Evolutionary conservation across 2,113 vertebrate genomes (phyloP).

Genomic region (Azemiops feae): DNA sequence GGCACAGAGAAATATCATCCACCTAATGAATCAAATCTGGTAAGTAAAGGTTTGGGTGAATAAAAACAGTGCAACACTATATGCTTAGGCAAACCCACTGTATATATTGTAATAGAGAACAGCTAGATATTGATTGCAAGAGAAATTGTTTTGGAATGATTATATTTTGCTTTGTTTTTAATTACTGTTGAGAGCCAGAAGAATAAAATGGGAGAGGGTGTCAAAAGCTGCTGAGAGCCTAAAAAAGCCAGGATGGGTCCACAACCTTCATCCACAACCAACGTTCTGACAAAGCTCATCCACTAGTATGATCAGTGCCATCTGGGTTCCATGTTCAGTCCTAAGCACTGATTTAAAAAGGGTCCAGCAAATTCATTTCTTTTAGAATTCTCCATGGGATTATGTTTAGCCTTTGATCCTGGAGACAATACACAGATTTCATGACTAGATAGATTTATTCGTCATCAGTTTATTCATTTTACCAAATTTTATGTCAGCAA

Average conservation of each 20-base stretch:
- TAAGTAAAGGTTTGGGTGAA: constrained; percentile 68
- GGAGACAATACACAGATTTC: neutral
- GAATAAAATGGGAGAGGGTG: neutral
- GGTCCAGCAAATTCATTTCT: neutral
- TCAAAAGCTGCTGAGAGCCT: neutral
- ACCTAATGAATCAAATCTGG: constrained; percentile 94
- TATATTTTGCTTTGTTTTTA: neutral
- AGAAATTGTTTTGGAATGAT: neutral
- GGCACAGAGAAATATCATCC: constrained; percentile 96
- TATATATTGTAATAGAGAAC: neutral
- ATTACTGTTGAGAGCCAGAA: neutral
- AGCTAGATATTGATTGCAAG: neutral
- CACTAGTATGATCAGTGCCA: neutral
- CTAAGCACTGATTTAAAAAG: neutral
- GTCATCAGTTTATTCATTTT: neutral
- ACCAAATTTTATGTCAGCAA: neutral
- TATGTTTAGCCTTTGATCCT: neutral
- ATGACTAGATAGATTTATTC: neutral
- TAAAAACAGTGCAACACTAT: neutral
- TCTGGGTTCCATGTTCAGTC: neutral
- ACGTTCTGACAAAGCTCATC: neutral
- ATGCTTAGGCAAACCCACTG: neutral
- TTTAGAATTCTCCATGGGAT: neutral
- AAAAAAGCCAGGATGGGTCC: neutral
- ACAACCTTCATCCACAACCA: neutral